phyloP scores from a whole-genome alignment of 2,888 invertebrate species.

The Urechis unicinctus region DNA sequence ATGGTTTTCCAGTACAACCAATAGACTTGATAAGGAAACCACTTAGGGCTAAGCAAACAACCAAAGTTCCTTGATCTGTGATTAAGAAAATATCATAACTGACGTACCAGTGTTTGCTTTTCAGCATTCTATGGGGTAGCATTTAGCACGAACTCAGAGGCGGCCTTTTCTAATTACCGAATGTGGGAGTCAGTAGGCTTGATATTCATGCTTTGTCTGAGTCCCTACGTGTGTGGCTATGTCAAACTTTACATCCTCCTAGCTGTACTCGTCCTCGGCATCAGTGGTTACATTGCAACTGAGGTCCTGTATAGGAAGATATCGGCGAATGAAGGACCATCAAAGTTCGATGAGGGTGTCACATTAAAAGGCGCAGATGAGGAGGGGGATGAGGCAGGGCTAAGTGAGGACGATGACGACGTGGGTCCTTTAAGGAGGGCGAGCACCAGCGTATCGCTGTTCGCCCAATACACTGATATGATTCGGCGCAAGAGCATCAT shows the following conservation, averaged over 20 bases:
- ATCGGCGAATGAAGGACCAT: too few species aligned
- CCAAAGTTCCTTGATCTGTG: too few species aligned
- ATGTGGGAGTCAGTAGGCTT: slow-evolving; percentile 89
- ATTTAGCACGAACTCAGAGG: slow-evolving; percentile 78
- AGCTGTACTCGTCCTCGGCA: slow-evolving; percentile 64
- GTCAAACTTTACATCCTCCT: slow-evolving; percentile 67
- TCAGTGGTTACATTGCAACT: slow-evolving; percentile 62
- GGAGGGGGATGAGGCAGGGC: not conserved
- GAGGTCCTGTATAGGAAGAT: slow-evolving; percentile 45
- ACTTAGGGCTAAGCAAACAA: too few species aligned
- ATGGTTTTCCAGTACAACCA: too few species aligned
- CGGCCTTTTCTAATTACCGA: slow-evolving; percentile 86
- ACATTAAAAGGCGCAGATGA: not conserved
- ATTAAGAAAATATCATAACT: too few species aligned
- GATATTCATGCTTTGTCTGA: slow-evolving; percentile 75
- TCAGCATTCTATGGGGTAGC: slow-evolving; percentile 69
- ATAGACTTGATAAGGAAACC: too few species aligned
- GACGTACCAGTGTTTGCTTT: not conserved
- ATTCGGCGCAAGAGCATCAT: not conserved
- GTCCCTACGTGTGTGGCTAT: slow-evolving; percentile 69
- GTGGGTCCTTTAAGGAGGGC: not conserved
- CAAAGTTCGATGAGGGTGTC: too few species aligned
- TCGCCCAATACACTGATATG: not conserved
- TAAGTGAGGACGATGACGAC: not conserved
- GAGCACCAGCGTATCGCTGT: not conserved